phyloP scores from a whole-genome alignment of 2,888 invertebrate species.

The Tachina fera region DNA sequence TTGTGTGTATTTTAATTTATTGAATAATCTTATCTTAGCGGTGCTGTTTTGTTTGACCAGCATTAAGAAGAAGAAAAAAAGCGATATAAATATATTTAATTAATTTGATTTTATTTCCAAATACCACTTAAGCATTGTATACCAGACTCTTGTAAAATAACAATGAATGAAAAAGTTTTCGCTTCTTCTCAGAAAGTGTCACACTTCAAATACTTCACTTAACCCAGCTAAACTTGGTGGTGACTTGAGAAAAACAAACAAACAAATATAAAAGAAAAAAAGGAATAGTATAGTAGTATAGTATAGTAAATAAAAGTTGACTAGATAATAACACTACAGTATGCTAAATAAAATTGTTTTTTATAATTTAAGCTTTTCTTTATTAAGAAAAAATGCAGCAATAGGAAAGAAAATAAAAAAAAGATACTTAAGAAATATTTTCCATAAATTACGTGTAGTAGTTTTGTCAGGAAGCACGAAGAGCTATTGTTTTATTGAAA shows the following conservation, averaged over 20 bases:
- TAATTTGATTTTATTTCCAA: conserved; percentile 59
- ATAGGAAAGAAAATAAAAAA: no score
- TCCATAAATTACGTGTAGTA: no score
- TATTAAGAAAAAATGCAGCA: no score
- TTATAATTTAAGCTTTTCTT: no score
- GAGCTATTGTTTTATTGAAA: no score
- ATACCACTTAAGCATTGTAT: conserved; percentile 34
- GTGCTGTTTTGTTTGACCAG: background rate
- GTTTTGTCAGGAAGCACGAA: no score
- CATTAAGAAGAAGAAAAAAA: conserved; percentile 1
- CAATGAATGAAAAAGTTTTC: conserved; percentile 30
- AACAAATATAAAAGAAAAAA: conserved; percentile 5
- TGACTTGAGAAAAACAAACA: conserved; percentile 43
- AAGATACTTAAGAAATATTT: no score
- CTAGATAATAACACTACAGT: no score
- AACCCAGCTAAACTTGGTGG: conserved; percentile 61
- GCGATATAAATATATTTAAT: conserved; percentile 40
- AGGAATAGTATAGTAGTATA: no score
- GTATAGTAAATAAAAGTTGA: no score
- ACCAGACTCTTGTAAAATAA: conserved; percentile 1
- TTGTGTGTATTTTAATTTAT: conserved; percentile 36
- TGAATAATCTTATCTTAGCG: conserved; percentile 43
- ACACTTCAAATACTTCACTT: conserved; percentile 67
- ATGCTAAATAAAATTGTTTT: no score
- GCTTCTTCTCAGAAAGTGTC: conserved; percentile 25